These are phyloP conservation scores for Ispidina lecontei DNA, from an alignment of 2,797 vertebrate species.

Conservation along the genomic window DNA sequence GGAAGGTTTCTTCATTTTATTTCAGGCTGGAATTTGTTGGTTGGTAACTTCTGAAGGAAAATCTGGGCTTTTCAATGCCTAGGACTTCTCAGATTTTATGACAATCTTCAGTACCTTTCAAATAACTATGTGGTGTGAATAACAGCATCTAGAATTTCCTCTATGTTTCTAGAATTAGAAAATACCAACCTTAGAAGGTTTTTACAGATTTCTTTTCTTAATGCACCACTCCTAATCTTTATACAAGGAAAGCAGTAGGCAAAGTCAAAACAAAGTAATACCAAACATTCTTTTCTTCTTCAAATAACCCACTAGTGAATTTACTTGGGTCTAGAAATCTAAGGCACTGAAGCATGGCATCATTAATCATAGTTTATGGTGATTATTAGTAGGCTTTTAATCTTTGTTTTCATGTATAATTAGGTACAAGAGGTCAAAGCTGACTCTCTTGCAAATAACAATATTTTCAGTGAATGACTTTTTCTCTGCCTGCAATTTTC, in stretches of 20 bases:
- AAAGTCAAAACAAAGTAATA: constrained; percentile 23
- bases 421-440: constrained; percentile 71
- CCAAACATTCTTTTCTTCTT: constrained; percentile 29
- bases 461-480: constrained; percentile 59
- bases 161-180: not conserved
- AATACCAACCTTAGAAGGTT: not conserved
- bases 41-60: not conserved
- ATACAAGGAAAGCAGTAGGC: not conserved
- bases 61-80: not conserved
- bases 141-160: not conserved
- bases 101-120: not conserved
- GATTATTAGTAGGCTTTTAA: constrained; percentile 73
- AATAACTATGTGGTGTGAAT: not conserved
- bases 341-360: constrained; percentile 45
- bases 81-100: not conserved
- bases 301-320: constrained; percentile 27
- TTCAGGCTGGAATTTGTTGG: not conserved
- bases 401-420: constrained; percentile 72
- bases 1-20: not conserved
- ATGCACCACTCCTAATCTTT: not conserved
- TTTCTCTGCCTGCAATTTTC: constrained; percentile 56
- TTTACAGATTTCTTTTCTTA: not conserved
- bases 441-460: constrained; percentile 43
- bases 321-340: constrained; percentile 24
- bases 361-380: constrained; percentile 74